Conservation (phyloP, 2,888 invertebrate species). For the Cantharis rustica region DNA sequence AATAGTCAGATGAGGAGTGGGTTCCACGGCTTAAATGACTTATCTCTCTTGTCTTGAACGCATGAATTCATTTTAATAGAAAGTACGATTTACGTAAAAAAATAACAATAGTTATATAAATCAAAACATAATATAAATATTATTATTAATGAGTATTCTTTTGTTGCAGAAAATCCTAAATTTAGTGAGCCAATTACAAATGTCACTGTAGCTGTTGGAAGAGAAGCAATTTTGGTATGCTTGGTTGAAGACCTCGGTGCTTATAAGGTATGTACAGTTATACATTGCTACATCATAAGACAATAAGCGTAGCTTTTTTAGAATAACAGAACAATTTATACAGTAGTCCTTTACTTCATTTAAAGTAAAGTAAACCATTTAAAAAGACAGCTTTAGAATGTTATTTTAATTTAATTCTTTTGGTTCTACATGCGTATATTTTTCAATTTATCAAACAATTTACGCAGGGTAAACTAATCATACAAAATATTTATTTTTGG, state of each 20-base stretch:
- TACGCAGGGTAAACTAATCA: no score
- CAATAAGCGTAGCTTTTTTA: no score
- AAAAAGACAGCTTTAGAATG: no score
- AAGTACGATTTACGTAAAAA: not conserved
- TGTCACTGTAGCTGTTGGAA: slow-evolving; percentile 83
- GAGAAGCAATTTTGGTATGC: slow-evolving; percentile 82
- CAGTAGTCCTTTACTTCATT: no score
- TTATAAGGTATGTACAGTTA: slow-evolving; percentile 70
- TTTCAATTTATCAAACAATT: no score
- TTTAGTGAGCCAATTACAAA: slow-evolving; percentile 84
- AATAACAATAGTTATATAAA: not conserved
- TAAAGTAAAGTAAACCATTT: no score
- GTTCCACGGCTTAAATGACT: not conserved
- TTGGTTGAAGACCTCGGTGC: slow-evolving; percentile 80
- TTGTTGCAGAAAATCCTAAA: slow-evolving; percentile 74
- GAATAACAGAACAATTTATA: no score
- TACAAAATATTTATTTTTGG: no score
- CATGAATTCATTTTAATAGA: not conserved
- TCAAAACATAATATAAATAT: not conserved
- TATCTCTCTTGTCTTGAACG: not conserved
- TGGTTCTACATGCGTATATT: no score
- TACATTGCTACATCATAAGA: no score
- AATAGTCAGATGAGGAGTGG: not conserved
- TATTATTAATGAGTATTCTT: slow-evolving; percentile 32
- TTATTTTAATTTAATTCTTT: no score